Base-by-base conservation (phyloP, 2,888 invertebrate species). In the Metacarcinus magister region DNA sequence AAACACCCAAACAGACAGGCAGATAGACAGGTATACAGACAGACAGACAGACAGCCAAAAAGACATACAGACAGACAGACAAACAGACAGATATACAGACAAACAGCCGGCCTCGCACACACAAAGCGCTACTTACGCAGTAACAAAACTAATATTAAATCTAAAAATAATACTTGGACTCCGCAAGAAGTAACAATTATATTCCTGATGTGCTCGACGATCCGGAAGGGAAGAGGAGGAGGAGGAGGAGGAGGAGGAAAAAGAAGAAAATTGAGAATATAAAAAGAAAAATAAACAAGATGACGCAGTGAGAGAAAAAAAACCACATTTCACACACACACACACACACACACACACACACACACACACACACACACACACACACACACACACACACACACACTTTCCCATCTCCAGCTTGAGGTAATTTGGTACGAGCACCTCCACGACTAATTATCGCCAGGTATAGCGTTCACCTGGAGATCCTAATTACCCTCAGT, bases 101-200 rank as follows among this genome's bases (percentile, higher is more conserved):
- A 82, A 10, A 82, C 32, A 32, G 13, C 10, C 32, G 7, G 2
- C 32, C 28, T 32, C 32, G 82, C 32, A 32, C 13, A 82, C 23
- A 32, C 82, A 82, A 32, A 13, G 8, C 82, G 32, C 7, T 82
- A 82, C 32, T 82, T 82, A 82, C 28, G 32, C 5, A 82, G 32
- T 7, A 82, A 23, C 82, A 82, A 82, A 32, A 28, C 82, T 32
- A 82, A 82, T 82, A 82, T 82, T 82, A 82, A 82, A 82, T 82
- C 82, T 82, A 82, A 82, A 32, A 82, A 82, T 82, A 82, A 7
- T 2, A 82, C 16, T 7, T 0, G 28, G 32, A 32, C 13, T 1
- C 28, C 32, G 82, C 32, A 82, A 82, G 32, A 82, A 82, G 32
- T 13, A 82, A 82, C 82, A 82, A 82, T 82, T 32, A 82, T 82